These are phyloP conservation scores for Cynopterus brachyotis DNA, from an alignment of 2,113 vertebrate genomes.

Conservation along the genomic window DNA sequence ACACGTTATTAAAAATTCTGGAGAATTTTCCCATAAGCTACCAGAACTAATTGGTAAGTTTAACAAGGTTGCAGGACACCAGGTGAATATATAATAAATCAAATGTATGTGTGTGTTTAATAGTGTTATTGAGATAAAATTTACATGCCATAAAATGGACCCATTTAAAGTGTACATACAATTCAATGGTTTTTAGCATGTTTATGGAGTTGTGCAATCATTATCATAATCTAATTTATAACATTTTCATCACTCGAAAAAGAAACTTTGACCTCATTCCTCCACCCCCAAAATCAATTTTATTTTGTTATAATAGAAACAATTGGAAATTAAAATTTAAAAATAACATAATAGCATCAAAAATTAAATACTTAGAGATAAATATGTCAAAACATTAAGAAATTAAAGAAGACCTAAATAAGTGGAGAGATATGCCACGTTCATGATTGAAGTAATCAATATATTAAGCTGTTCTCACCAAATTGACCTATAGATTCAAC, in stretches of 20 bases:
- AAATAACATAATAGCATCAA: background rate
- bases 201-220: background rate
- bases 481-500: background rate
- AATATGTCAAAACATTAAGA: background rate
- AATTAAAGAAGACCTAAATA: conserved; percentile 37
- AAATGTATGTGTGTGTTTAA: background rate
- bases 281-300: background rate
- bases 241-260: background rate
- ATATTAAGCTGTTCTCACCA: background rate
- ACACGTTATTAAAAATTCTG: background rate
- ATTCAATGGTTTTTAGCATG: background rate
- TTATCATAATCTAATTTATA: conserved; percentile 34
- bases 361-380: background rate
- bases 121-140: background rate
- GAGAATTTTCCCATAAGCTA: background rate
- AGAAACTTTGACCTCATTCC: background rate
- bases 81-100: background rate
- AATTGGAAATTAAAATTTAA: background rate
- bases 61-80: background rate
- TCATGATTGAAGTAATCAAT: background rate
- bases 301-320: conserved; percentile 37
- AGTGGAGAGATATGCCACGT: background rate
- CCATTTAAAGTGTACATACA: background rate
- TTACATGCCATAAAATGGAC: background rate
- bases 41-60: background rate